These are phyloP conservation scores for Ophioninae sp. DNA, from an alignment of 2,888 invertebrate species.

Conservation along the genomic window DNA sequence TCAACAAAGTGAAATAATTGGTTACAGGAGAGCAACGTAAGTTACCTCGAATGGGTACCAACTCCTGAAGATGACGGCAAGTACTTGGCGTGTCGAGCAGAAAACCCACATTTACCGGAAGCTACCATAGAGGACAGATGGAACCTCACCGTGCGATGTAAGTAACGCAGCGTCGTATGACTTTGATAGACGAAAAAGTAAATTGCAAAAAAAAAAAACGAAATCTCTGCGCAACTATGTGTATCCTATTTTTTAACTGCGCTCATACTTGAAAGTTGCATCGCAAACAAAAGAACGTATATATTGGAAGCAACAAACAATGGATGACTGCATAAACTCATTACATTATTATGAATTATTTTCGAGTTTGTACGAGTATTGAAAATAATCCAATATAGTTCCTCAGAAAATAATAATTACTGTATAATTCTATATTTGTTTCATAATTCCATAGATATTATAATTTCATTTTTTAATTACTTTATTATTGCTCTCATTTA, in stretches of 20 bases:
- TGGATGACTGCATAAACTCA: not conserved
- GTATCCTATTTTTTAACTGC: not conserved
- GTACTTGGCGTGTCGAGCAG: conserved; percentile 93
- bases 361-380: too few relatives aligned
- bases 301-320: too few relatives aligned
- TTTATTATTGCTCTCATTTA: too few relatives aligned
- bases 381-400: too few relatives aligned
- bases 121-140: conserved; percentile 94
- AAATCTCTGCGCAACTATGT: not conserved
- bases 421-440: too few relatives aligned
- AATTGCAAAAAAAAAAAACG: too few relatives aligned
- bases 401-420: too few relatives aligned
- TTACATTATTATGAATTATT: not conserved
- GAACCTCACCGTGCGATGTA: conserved; percentile 94
- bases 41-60: conserved; percentile 89
- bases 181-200: conserved; percentile 13
- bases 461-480: too few relatives aligned
- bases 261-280: too few relatives aligned
- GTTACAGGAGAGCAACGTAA: conserved; percentile 84
- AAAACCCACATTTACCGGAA: conserved; percentile 92
- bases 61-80: conserved; percentile 94
- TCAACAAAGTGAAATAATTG: not conserved
- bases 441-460: too few relatives aligned
- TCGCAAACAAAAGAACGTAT: too few relatives aligned
- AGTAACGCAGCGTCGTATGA: conserved; percentile 82